Percentiles rank a stretch among this genome's conserved stretches.
Evolutionary conservation across 2,888 invertebrate genomes (phyloP).

Genomic region (Teinopalpus imperialis): DNA sequence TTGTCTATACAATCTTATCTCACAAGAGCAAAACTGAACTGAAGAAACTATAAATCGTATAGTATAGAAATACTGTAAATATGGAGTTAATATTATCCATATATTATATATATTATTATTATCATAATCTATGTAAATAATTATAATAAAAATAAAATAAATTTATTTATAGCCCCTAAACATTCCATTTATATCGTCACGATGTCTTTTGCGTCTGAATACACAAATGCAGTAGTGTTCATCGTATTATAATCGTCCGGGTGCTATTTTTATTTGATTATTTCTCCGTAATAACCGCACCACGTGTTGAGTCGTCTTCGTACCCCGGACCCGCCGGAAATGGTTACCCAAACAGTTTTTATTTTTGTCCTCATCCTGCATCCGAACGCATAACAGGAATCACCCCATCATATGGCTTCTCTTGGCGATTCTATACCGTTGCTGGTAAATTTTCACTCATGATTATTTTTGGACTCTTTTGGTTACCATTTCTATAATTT

Average conservation of each 20-base stretch:
- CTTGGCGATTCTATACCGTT: conserved; percentile 8
- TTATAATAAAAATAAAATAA: no score
- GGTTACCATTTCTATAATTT: no score
- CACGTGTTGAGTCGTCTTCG: conserved; percentile 62
- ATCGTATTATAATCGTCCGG: conserved; percentile 59
- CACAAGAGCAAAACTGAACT: no score
- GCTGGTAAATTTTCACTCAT: no score
- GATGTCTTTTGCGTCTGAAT: conserved; percentile 7
- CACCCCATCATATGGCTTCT: conserved; percentile 14
- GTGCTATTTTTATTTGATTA: conserved; percentile 75
- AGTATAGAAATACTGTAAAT: no score
- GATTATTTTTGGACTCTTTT: no score
- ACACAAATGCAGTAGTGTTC: conserved; percentile 24
- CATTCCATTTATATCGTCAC: conserved; percentile 19
- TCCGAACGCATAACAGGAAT: conserved; percentile 29
- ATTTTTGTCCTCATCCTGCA: conserved; percentile 76
- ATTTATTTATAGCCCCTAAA: not conserved
- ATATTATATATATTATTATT: no score
- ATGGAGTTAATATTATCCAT: no score
- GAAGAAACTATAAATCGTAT: no score
- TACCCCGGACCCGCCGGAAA: conserved; percentile 73
- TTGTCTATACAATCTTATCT: no score
- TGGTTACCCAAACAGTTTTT: conserved; percentile 79
- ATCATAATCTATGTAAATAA: no score
- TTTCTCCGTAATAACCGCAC: conserved; percentile 70